phyloP scores from a whole-genome alignment of 1,140 invertebrate genomes.

The Hylyphantes graminicola region DNA sequence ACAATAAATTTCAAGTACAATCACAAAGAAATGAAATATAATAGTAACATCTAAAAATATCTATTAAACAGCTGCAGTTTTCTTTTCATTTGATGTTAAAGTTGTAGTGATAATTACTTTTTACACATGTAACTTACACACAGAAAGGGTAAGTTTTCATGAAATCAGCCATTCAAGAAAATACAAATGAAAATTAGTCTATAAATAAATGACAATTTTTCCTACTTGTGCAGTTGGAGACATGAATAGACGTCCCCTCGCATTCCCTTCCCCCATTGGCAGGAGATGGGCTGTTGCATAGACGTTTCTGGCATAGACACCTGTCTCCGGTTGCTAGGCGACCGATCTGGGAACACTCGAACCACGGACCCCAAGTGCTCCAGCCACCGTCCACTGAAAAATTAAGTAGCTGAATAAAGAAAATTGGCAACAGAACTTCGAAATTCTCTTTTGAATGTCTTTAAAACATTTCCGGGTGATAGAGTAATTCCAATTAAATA shows the following conservation, averaged over 20 bases:
- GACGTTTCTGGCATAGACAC: slow-evolving; percentile 81
- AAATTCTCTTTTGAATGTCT: no score
- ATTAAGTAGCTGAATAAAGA: not conserved
- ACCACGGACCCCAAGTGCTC: slow-evolving; percentile 80
- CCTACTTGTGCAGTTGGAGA: slow-evolving; percentile 70
- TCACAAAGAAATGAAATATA: no score
- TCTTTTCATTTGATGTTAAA: no score
- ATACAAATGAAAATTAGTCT: no score
- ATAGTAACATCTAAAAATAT: no score
- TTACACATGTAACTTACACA: not conserved
- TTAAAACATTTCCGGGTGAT: no score
- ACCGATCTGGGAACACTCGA: slow-evolving; percentile 70
- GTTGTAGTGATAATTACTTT: no score
- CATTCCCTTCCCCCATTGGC: slow-evolving; percentile 77
- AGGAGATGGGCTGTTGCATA: slow-evolving; percentile 86
- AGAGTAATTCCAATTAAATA: no score
- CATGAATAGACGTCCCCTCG: slow-evolving; percentile 67
- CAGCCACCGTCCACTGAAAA: slow-evolving; percentile 77
- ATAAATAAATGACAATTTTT: not conserved
- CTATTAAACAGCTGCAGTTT: no score
- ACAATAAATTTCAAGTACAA: no score
- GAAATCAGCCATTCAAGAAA: not conserved
- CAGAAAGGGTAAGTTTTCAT: not conserved
- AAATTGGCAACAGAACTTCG: no score
- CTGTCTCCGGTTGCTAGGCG: slow-evolving; percentile 69